Conservation (phyloP, 2,888 invertebrate genomes). For the Pristionchus fissidentatus region DNA sequence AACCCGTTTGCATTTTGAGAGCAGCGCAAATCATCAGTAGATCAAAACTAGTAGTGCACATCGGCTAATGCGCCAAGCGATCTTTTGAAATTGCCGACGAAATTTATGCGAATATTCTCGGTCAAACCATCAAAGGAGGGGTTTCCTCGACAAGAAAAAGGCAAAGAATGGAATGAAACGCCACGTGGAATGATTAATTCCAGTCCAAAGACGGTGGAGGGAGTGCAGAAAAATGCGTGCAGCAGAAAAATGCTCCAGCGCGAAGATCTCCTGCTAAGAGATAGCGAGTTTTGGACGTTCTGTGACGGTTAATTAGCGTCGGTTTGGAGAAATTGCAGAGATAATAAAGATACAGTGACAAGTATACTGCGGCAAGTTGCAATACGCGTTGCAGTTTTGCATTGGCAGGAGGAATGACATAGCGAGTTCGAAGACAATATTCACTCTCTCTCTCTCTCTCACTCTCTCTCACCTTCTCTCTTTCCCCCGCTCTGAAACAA, state of each 20-base stretch:
- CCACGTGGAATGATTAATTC: constrained; percentile 31
- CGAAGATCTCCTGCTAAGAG: background rate
- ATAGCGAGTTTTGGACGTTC: constrained; percentile 1
- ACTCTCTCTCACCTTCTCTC: too few species aligned
- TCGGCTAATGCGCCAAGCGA: background rate
- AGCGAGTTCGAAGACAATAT: too few species aligned
- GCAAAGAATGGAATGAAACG: background rate
- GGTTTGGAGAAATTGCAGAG: too few species aligned
- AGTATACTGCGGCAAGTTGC: too few species aligned
- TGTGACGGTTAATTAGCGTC: too few species aligned
- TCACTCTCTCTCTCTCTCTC: too few species aligned
- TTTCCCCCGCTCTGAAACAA: too few species aligned
- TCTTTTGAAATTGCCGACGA: constrained; percentile 1
- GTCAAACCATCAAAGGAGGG: constrained; percentile 9
- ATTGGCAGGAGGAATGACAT: too few species aligned
- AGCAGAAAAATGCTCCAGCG: constrained; percentile 9
- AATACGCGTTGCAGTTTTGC: too few species aligned
- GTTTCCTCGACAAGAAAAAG: too few species aligned
- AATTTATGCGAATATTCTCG: background rate
- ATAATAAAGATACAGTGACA: too few species aligned
- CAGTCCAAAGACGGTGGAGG: too few species aligned
- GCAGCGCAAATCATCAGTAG: constrained; percentile 4
- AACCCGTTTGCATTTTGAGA: constrained; percentile 34
- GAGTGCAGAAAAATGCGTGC: constrained; percentile 4
- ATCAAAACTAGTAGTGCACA: background rate